phyloP scores from a whole-genome alignment of 2,888 invertebrate genomes.

The Cataglyphis rosenhaueri region DNA sequence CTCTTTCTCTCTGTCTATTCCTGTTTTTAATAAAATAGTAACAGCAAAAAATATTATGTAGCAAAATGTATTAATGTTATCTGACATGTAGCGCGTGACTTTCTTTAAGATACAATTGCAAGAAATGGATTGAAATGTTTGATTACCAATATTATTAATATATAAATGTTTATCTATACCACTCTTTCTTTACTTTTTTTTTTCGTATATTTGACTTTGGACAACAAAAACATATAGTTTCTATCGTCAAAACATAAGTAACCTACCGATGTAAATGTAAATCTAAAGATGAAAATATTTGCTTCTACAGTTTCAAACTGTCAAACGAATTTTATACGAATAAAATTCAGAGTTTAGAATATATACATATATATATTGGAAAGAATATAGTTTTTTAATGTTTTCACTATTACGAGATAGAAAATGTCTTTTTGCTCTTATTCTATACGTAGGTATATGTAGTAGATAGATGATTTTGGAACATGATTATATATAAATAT shows the following conservation, averaged over 20 bases:
- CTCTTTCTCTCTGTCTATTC: too few relatives aligned
- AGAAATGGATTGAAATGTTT: neutral
- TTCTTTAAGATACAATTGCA: neutral
- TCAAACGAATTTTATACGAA: neutral
- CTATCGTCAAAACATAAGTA: neutral
- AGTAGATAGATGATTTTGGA: neutral
- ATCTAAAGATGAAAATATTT: neutral
- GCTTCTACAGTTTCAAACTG: neutral
- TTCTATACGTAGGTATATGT: neutral
- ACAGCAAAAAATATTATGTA: neutral
- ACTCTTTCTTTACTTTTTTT: neutral
- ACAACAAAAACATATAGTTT: neutral
- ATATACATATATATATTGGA: neutral
- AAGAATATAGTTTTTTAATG: neutral
- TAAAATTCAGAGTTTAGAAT: neutral
- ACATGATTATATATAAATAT: neutral
- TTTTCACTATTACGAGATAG: neutral
- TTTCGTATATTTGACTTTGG: neutral
- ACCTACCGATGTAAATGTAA: neutral
- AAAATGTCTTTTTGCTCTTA: neutral
- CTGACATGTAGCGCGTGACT: neutral
- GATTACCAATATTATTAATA: neutral
- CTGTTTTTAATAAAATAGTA: neutral
- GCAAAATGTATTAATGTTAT: neutral
- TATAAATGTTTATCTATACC: neutral